These are phyloP conservation scores for Varroa destructor DNA, from an alignment of 1,140 invertebrate genomes.

Conservation along the genomic window DNA sequence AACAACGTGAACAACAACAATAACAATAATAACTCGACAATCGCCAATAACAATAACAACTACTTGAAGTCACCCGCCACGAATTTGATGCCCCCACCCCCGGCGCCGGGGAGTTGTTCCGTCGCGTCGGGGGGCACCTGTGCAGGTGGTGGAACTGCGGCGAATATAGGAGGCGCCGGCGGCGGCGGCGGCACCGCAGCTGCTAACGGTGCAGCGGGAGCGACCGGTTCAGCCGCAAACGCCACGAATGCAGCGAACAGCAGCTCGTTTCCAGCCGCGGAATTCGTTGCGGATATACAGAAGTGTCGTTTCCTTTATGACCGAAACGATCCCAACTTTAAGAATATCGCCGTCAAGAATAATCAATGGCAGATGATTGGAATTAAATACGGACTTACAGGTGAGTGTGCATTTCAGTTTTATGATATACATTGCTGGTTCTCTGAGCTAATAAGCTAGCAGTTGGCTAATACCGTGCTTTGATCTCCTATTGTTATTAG, in stretches of 20 bases:
- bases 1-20: slow-evolving; percentile 4
- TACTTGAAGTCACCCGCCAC: slow-evolving; percentile 3
- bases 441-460: too few species aligned
- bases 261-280: slow-evolving; percentile 19
- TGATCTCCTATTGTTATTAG: too few species aligned
- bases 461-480: too few species aligned
- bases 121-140: too few species aligned
- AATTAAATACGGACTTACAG: slow-evolving; percentile 22
- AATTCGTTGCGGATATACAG: slow-evolving; percentile 9
- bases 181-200: not conserved
- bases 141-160: too few species aligned
- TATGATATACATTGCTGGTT: not conserved
- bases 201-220: not conserved
- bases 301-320: slow-evolving; percentile 24
- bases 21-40: not conserved
- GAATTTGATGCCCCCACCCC: slow-evolving; percentile 10
- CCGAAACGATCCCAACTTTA: slow-evolving; percentile 21
- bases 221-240: not conserved
- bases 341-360: slow-evolving; percentile 21
- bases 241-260: not conserved
- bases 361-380: slow-evolving; percentile 26
- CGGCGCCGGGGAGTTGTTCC: not conserved
- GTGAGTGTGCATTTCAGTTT: not conserved
- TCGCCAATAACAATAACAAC: slow-evolving; percentile 21
- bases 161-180: too few species aligned